phyloP scores from a whole-genome alignment of 2,888 invertebrate species.

The Hermaeophaga mercurialis region DNA sequence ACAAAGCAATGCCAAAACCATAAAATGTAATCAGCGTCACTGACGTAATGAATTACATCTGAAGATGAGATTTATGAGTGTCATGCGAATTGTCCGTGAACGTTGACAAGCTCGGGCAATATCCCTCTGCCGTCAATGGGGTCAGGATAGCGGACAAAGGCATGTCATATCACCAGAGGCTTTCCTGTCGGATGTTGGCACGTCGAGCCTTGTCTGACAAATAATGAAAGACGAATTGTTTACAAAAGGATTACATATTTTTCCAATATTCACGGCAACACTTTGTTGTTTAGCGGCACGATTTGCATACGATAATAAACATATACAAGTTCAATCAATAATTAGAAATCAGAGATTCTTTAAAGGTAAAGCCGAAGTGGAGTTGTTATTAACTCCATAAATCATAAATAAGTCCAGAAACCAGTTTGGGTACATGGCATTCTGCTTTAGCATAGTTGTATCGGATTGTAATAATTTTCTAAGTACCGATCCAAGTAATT shows the following conservation, averaged over 20 bases:
- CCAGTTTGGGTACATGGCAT: no score
- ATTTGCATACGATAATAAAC: no score
- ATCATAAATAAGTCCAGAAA: no score
- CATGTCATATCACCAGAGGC: constrained; percentile 6
- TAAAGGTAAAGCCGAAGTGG: no score
- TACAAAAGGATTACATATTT: neutral
- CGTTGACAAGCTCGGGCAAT: constrained; percentile 8
- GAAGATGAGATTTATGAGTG: constrained; percentile 16
- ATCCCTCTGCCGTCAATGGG: constrained; percentile 12
- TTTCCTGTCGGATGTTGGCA: neutral
- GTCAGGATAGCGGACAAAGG: constrained; percentile 13
- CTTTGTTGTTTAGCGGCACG: no score
- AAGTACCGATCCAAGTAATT: no score
- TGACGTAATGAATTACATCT: constrained; percentile 19
- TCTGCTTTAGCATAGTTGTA: no score
- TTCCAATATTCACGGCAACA: no score
- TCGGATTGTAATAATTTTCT: no score
- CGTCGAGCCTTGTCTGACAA: neutral
- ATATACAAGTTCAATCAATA: no score
- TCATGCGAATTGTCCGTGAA: constrained; percentile 13
- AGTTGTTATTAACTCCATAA: no score
- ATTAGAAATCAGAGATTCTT: no score
- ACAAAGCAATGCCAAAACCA: constrained; percentile 20
- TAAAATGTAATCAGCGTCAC: constrained; percentile 21
- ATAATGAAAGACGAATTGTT: neutral